A percentile compares a stretch with the other conserved stretches of the same genome.
These are phyloP conservation scores for Ophonus ardosiacus DNA, from an alignment of 2,888 invertebrate species.

Conservation along the genomic window DNA sequence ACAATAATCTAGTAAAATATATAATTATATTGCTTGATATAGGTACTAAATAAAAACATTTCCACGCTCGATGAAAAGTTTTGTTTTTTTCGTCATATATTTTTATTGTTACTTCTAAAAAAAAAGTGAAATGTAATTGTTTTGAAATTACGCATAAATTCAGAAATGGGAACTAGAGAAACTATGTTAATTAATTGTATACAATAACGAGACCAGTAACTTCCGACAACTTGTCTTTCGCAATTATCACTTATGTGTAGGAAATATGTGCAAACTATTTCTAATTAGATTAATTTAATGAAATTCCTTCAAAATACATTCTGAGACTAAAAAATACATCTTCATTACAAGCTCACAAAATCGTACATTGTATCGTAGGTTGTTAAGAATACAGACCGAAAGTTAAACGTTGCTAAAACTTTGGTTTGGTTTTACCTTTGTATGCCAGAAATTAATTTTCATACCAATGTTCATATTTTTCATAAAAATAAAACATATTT, in stretches of 20 bases:
- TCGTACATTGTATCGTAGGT: no score
- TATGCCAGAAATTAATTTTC: no score
- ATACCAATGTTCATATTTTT: no score
- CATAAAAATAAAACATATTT: no score
- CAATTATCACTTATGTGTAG: not conserved
- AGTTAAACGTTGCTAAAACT: no score
- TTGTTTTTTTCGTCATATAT: not conserved
- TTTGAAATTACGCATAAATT: not conserved
- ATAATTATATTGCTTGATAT: not conserved
- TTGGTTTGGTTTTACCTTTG: no score
- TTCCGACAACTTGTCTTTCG: not conserved
- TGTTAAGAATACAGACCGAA: no score
- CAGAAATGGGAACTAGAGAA: not conserved
- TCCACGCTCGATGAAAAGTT: not conserved
- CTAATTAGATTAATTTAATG: not conserved
- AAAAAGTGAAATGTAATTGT: not conserved
- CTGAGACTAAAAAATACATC: no score
- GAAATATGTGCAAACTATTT: not conserved
- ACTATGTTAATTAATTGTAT: constrained; percentile 10
- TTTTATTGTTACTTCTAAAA: not conserved
- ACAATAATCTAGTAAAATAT: not conserved
- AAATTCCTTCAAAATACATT: not conserved
- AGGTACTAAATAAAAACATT: not conserved
- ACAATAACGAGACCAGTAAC: not conserved
- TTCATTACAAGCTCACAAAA: no score